Base-by-base conservation (phyloP, 1,140 invertebrate species). In the Halictus rubicundus region DNA sequence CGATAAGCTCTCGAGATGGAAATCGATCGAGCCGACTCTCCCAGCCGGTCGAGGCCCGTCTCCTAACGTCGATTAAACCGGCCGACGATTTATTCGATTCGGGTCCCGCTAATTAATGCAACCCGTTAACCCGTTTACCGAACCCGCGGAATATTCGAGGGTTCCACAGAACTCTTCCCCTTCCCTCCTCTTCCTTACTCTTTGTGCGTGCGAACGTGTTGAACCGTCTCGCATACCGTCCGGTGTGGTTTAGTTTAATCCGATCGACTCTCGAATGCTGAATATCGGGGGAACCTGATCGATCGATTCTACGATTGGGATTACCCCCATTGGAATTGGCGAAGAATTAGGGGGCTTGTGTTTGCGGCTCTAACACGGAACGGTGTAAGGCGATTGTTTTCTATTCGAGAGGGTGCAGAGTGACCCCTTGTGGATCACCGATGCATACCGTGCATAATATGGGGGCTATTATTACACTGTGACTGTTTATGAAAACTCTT, bases 11-110 rank as follows among this genome's bases (percentile, higher is more conserved):
- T 81, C 52, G 61, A 85, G 78, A 84, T 81, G 72, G 72, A 72
- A 84, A 85, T 85, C 83, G 82, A 85, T 85, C 78, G 82, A 84
- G 59, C 70, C 78, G 49, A 3, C 39, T 14, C 60, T 14, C 60
- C 10, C 37, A 39, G 19, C 25, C 52, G 8, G 65, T 59, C 49
- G 39, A 21, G 32, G 25, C 21, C 59, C 37, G 73, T 23, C 49
- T 57, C 59, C 61, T 76, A 80, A 71, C 79, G 63, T 27, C 68
- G 72, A 81, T 82, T 79, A 72, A 70, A 72, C 42, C 32, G 27
- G 52, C 49, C 12, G 32, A 12, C 23, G 32, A 49, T 57, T 75
- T 54, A 49, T 68, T 68, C 86, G 42, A 79, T 85, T 8, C 87
- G 73, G 74, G 68, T 82, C 49, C 46, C 75, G 16, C 46, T 80